Evolutionary conservation across 2,113 vertebrate genomes (phyloP), one percentile per base, ranked within the genome.

Genomic region (Coreoperca whiteheadi): DNA sequence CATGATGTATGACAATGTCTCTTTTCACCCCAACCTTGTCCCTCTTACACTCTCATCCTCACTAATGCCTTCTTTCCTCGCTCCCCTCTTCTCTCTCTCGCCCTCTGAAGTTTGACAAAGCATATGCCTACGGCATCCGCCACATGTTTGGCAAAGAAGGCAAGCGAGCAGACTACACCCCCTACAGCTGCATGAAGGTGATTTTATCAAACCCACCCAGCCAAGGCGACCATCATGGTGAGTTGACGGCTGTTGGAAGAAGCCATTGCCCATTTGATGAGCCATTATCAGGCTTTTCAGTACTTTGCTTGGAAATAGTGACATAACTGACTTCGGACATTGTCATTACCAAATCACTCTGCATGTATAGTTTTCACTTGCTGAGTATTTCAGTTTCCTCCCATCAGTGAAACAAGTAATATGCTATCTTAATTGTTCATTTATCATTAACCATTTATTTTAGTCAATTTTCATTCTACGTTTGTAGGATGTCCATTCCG

Each of bases 131-230:
- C 90, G 96, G 96, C 90, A 95, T 99, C 88, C 98, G 98, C 46
- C 98, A 99, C 93, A 99, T 25, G 94, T 99, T 96, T 72, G 98
- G 98, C 74, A 99, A 97, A 87, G 98, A 99, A 95, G 98, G 98
- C 89, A 99, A 94, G 92, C 96, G 98, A 79, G 95, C 97, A 12
- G 98, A 99, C 94, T 99, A 99, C 91, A 99, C 98, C 14, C 98
- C 98, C 59, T 99, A 96, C 94, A 98, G 98, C 90, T 99, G 98
- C 94, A 95, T 99, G 96, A 99, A 99, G 96, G 98, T 99, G 93
- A 99, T 99, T 94, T 91, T 99, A 93, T 97, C 97, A 87, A 99
- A 98, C 83, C 92, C 96, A 74, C 98, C 98, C 88, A 92, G 97
- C 91, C 98, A 98, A 91, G 98, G 98, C 59, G 98, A 99, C 96